phyloP scores from a whole-genome alignment of 2,113 vertebrate species.

The Tenebrosternarchus preto region DNA sequence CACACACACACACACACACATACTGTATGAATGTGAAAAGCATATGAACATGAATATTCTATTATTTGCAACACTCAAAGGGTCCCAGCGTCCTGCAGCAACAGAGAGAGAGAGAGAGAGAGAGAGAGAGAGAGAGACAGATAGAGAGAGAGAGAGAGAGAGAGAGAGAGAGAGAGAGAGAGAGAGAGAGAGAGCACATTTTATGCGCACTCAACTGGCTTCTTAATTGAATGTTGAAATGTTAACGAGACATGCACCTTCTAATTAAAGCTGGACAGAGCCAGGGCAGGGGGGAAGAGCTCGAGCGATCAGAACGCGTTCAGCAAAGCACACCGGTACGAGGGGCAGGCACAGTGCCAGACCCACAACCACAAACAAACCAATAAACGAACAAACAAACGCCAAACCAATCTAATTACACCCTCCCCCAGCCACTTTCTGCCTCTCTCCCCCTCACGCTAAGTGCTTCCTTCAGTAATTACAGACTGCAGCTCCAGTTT shows the following conservation, averaged over 20 bases:
- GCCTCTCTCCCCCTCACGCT: conserved; percentile 37
- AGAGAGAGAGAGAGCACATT: no score
- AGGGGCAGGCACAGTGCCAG: conserved; percentile 67
- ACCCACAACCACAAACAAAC: conserved; percentile 62
- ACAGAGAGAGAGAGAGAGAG: no score
- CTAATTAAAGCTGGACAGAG: conserved; percentile 74
- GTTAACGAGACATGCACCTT: conserved; percentile 76
- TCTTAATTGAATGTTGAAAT: conserved; percentile 81
- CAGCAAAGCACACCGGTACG: conserved; percentile 53
- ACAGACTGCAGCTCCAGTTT: conserved; percentile 44
- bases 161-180: no score
- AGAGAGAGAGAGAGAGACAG: no score
- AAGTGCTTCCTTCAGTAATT: conserved; percentile 54
- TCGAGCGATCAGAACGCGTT: conserved; percentile 62
- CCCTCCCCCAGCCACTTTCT: conserved; percentile 29
- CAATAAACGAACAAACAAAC: conserved; percentile 69
- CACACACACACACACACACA: neutral
- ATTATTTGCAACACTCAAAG: conserved; percentile 6
- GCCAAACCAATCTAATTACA: conserved; percentile 55
- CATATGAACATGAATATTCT: neutral
- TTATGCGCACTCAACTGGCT: conserved; percentile 68
- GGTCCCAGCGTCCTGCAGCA: conserved; percentile 6
- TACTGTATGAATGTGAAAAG: neutral
- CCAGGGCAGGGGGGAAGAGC: conserved; percentile 59
- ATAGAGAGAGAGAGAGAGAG: no score